A percentile compares a stretch with the other conserved stretches of the same genome.
These are phyloP conservation scores for Axea sp. DNA, from an alignment of 2,888 invertebrate species.

Conservation along the genomic window DNA sequence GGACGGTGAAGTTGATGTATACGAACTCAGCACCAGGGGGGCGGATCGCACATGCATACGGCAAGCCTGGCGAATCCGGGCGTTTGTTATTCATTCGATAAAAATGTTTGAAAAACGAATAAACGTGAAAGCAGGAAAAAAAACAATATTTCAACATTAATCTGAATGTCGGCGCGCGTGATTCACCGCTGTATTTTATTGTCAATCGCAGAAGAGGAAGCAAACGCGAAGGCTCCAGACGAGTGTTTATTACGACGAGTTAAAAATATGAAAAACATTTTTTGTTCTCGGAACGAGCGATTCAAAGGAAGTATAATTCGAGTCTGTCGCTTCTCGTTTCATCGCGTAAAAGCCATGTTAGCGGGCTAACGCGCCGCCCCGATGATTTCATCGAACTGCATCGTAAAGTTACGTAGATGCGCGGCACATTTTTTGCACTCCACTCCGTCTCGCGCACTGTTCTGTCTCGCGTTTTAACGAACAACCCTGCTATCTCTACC, in stretches of 20 bases:
- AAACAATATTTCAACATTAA: neutral
- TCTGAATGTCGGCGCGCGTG: neutral
- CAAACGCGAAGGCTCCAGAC: neutral
- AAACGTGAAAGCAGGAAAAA: neutral
- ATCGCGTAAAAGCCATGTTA: slow-evolving; percentile 13
- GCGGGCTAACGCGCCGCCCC: slow-evolving; percentile 7
- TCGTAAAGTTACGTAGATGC: slow-evolving; percentile 13
- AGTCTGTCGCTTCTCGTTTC: slow-evolving; percentile 11
- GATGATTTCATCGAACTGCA: slow-evolving; percentile 40
- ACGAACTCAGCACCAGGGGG: too few species aligned
- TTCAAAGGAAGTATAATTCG: slow-evolving; percentile 6
- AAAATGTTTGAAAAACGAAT: neutral
- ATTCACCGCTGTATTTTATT: slow-evolving; percentile 2
- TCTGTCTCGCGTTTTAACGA: slow-evolving; percentile 11
- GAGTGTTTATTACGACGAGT: slow-evolving; percentile 10
- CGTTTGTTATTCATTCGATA: neutral
- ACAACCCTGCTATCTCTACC: slow-evolving; percentile 15
- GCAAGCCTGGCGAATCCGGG: too few species aligned
- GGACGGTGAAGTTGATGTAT: too few species aligned
- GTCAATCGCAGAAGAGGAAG: neutral
- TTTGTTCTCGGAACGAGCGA: slow-evolving; percentile 8
- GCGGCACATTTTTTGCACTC: slow-evolving; percentile 9
- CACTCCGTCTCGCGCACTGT: neutral
- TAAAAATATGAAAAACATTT: slow-evolving; percentile 13
- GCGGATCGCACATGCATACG: too few species aligned